phyloP scores from a whole-genome alignment of 2,113 vertebrate species.

The Strix uralensis region DNA sequence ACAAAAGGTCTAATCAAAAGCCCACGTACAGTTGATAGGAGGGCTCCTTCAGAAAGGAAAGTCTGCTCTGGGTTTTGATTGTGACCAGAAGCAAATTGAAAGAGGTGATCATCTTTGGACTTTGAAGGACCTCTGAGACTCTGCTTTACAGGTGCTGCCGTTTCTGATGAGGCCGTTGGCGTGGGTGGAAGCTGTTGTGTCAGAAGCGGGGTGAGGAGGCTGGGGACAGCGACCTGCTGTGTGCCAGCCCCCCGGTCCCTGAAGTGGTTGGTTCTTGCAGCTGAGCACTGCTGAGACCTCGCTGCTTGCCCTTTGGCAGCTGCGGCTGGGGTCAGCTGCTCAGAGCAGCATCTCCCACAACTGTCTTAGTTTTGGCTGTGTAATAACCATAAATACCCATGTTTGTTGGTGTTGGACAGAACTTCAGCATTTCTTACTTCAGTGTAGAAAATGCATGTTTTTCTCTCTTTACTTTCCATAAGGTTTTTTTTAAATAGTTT shows the following conservation, averaged over 20 bases:
- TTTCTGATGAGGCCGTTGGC: not conserved
- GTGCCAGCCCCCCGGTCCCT: not conserved
- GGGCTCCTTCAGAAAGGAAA: not conserved
- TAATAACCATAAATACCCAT: not conserved
- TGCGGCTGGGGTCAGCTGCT: not conserved
- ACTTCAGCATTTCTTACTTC: not conserved
- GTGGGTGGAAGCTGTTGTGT: not conserved
- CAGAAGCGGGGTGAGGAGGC: not conserved
- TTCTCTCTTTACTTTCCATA: not conserved
- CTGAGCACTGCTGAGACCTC: not conserved
- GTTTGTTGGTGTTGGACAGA: not conserved
- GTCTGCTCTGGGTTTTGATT: not conserved
- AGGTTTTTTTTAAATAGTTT: not conserved
- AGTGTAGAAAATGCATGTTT: not conserved
- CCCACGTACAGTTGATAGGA: not conserved
- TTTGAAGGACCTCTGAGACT: not conserved
- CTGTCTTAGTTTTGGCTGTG: not conserved
- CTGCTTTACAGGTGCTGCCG: accelerated
- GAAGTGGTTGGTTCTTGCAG: not conserved
- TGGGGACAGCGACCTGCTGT: not conserved
- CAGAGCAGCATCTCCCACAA: not conserved
- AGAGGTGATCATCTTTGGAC: not conserved
- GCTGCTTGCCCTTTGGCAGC: not conserved
- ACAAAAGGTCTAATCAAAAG: constrained; percentile 19
- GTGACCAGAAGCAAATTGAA: not conserved